These are phyloP conservation scores for Burhinus bistriatus DNA, from an alignment of 2,113 vertebrate genomes.

Conservation along the genomic window DNA sequence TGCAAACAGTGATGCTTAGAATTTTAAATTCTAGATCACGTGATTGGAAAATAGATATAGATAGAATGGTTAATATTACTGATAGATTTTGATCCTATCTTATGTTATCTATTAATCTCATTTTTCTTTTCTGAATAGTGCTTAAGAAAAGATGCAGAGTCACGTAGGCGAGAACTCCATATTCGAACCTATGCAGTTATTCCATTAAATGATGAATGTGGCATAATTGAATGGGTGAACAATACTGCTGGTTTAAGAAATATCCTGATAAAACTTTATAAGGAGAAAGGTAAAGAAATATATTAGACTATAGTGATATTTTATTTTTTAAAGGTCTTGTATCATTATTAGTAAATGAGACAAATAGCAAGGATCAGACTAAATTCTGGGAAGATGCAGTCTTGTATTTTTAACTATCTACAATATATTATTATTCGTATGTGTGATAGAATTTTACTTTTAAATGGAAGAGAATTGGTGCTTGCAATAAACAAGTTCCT, in stretches of 20 bases:
- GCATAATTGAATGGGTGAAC: slow-evolving; percentile 98
- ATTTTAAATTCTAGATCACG: neutral
- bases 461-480: neutral
- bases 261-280: slow-evolving; percentile 95
- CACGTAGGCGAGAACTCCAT: slow-evolving; percentile 89
- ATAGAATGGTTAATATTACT: neutral
- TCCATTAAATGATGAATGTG: slow-evolving; percentile 96
- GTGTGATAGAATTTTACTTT: neutral
- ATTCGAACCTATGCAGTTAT: slow-evolving; percentile 97
- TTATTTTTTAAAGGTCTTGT: neutral
- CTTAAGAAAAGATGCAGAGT: slow-evolving; percentile 95
- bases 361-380: neutral
- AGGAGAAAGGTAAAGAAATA: slow-evolving; percentile 86
- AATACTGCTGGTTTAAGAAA: slow-evolving; percentile 93
- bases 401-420: neutral
- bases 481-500: neutral
- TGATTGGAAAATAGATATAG: neutral
- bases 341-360: neutral
- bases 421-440: neutral
- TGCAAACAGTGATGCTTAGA: neutral
- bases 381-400: neutral
- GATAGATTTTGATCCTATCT: neutral
- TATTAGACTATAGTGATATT: neutral
- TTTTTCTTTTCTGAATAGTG: slow-evolving; percentile 74
- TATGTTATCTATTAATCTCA: neutral